These are phyloP conservation scores for Montipora capricornis DNA, from an alignment of 64 coral and sea anemone species.

Conservation along the genomic window DNA sequence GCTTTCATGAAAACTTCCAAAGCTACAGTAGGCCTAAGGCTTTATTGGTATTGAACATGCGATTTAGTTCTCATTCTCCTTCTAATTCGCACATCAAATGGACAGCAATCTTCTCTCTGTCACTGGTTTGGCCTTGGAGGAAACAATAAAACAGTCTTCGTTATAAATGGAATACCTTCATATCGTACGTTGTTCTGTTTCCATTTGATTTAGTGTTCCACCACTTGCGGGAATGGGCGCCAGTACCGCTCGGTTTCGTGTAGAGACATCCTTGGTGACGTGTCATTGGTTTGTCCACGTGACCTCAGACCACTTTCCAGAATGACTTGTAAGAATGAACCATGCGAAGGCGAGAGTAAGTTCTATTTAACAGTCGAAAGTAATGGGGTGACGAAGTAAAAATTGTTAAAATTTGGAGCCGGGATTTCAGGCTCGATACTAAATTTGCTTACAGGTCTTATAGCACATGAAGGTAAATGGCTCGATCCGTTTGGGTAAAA, in stretches of 20 bases:
- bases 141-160: too few relatives aligned
- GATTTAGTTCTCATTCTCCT: too few relatives aligned
- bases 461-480: too few relatives aligned
- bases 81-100: too few relatives aligned
- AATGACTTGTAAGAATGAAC: slow-evolving; percentile 24
- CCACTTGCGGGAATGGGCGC: slow-evolving; percentile 60
- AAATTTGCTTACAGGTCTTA: too few relatives aligned
- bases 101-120: too few relatives aligned
- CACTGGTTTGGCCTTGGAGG: too few relatives aligned
- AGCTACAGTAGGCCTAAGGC: too few relatives aligned
- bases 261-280: not conserved
- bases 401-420: not conserved
- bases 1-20: too few relatives aligned
- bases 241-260: slow-evolving; percentile 62
- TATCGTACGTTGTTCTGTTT: not conserved
- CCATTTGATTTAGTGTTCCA: slow-evolving; percentile 62
- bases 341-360: slow-evolving; percentile 57
- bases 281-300: slow-evolving; percentile 62
- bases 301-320: slow-evolving; percentile 18
- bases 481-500: too few relatives aligned
- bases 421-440: too few relatives aligned
- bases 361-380: not conserved
- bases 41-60: too few relatives aligned
- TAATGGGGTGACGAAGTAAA: not conserved
- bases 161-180: not conserved